Conservation (phyloP, 1,140 invertebrate genomes). For the Plectrocnemia conspersa region DNA sequence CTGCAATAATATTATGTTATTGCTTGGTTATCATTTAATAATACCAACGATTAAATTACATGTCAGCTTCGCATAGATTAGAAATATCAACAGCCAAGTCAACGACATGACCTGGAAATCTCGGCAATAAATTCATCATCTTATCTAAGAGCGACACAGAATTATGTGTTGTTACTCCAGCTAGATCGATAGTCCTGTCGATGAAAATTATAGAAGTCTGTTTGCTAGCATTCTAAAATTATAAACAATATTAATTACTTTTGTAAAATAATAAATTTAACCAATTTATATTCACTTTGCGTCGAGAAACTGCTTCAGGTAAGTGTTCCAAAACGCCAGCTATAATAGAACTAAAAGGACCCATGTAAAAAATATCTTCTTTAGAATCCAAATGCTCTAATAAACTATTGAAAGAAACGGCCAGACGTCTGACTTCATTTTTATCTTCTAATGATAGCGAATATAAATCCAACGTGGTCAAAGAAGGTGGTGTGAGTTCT, state of each 20-base stretch:
- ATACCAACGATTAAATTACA: slow-evolving; percentile 44
- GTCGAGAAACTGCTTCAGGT: slow-evolving; percentile 47
- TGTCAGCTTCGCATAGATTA: slow-evolving; percentile 53
- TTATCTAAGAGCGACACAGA: slow-evolving; percentile 61
- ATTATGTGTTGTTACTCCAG: slow-evolving; percentile 55
- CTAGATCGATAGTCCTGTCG: slow-evolving; percentile 63
- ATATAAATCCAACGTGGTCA: slow-evolving; percentile 47
- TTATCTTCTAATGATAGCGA: slow-evolving; percentile 40
- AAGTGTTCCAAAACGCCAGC: slow-evolving; percentile 59
- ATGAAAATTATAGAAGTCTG: slow-evolving; percentile 61
- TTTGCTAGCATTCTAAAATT: slow-evolving; percentile 47
- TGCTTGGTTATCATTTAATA: not conserved
- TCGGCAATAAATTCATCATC: slow-evolving; percentile 57
- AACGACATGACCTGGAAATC: slow-evolving; percentile 59
- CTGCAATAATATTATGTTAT: slow-evolving; percentile 32
- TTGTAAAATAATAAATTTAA: slow-evolving; percentile 13
- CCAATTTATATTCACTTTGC: slow-evolving; percentile 48
- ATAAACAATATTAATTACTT: slow-evolving; percentile 21
- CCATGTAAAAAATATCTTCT: slow-evolving; percentile 63
- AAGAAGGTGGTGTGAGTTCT: slow-evolving; percentile 43
- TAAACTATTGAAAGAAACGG: slow-evolving; percentile 56
- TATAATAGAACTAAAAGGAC: slow-evolving; percentile 57
- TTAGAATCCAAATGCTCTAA: slow-evolving; percentile 56
- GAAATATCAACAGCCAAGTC: slow-evolving; percentile 64
- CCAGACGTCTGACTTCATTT: slow-evolving; percentile 44